Conservation (phyloP, 2,797 vertebrate genomes). For the Ibycter americanus region DNA sequence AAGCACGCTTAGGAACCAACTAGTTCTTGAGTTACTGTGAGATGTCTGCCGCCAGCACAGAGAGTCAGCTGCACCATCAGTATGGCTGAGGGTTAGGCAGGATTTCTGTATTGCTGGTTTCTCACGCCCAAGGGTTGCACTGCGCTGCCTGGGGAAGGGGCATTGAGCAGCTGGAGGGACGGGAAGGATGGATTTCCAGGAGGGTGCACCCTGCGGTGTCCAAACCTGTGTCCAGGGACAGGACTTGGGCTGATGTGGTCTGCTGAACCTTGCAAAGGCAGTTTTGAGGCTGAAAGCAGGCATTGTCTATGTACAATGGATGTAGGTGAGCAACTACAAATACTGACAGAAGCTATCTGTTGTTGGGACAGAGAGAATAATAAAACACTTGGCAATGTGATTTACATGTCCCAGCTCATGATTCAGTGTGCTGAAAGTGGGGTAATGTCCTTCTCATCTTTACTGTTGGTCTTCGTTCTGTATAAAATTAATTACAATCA, state of each 20-base stretch:
- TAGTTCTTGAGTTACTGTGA: background rate
- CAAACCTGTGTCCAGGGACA: background rate
- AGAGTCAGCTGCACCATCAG: background rate
- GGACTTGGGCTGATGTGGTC: background rate
- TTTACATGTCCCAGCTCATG: conserved; percentile 96
- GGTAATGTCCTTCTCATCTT: conserved; percentile 75
- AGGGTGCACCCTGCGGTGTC: background rate
- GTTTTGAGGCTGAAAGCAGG: background rate
- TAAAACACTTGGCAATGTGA: conserved; percentile 88
- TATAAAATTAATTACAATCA: background rate
- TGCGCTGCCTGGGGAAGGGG: background rate
- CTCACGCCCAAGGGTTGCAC: background rate
- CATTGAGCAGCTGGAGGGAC: background rate
- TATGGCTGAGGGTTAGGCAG: background rate
- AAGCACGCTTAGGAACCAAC: background rate
- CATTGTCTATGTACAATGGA: background rate
- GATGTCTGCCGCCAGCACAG: background rate
- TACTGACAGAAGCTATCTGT: conserved; percentile 93
- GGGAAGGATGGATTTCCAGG: background rate
- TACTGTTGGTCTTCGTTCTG: background rate
- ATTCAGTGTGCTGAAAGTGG: conserved; percentile 92
- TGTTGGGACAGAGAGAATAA: conserved; percentile 98
- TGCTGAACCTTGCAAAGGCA: background rate
- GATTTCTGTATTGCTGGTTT: background rate
- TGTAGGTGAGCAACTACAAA: conserved; percentile 78